phyloP scores from a whole-genome alignment of 2,113 vertebrate species.

The Sapajus apella region DNA sequence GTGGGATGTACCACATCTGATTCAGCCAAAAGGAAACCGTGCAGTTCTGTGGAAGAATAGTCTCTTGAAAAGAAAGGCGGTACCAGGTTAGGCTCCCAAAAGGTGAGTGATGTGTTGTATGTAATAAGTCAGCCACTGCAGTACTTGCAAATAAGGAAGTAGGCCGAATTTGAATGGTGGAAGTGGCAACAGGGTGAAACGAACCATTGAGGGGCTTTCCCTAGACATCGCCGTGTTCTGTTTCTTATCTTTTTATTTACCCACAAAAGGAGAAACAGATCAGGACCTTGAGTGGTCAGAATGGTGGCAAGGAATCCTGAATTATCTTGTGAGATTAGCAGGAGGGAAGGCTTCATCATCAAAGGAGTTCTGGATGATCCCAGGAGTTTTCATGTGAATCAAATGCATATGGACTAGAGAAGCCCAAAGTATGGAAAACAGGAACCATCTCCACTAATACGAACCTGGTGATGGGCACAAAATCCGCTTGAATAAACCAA shows the following conservation, averaged over 20 bases:
- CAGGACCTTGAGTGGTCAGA: no score
- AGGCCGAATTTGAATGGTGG: not conserved
- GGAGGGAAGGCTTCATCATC: not conserved
- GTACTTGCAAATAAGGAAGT: not conserved
- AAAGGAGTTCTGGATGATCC: fast-evolving
- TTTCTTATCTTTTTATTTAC: not conserved
- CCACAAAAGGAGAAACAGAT: not conserved
- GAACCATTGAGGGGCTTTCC: not conserved
- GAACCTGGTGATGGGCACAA: not conserved
- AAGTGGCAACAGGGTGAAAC: not conserved
- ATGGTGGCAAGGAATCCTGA: not conserved
- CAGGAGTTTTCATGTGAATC: not conserved
- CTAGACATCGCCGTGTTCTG: not conserved
- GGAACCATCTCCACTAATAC: not conserved
- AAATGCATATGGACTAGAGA: not conserved
- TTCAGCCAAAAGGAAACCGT: not conserved
- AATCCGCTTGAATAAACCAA: not conserved
- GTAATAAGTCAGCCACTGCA: not conserved
- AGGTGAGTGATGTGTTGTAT: fast-evolving
- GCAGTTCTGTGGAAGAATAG: fast-evolving
- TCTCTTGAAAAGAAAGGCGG: not conserved
- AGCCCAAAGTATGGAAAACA: not conserved
- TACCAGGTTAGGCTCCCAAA: not conserved
- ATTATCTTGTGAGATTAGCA: not conserved
- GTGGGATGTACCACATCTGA: fast-evolving